Conservation (phyloP, 1,140 invertebrate species). For the Mesaphorura yosii region DNA sequence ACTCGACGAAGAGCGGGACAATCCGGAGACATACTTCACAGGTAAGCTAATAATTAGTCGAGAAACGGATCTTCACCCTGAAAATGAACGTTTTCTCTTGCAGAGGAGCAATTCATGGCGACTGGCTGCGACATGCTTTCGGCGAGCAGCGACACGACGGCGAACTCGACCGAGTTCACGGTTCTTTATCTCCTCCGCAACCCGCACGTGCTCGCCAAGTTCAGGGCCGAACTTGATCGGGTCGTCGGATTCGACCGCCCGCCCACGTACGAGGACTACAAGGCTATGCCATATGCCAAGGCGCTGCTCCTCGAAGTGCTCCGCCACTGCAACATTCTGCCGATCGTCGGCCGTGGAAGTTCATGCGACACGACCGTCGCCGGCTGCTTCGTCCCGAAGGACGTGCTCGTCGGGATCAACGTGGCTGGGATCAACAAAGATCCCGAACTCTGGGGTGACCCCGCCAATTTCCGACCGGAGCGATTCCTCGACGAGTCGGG, state of each 20-base stretch:
- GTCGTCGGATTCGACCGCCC: background rate
- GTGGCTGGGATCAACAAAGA: conserved; percentile 35
- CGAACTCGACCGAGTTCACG: background rate
- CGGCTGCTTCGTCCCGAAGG: conserved; percentile 5
- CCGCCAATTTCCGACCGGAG: conserved; percentile 38
- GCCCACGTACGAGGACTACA: conserved; percentile 11
- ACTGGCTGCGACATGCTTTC: conserved; percentile 2
- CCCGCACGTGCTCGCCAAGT: background rate
- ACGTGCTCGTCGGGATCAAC: background rate
- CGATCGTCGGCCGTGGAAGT: background rate
- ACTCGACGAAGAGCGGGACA: background rate
- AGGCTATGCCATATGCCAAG: conserved; percentile 9
- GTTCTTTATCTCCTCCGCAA: background rate
- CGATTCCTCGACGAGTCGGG: conserved; percentile 35
- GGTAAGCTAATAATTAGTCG: too few species aligned
- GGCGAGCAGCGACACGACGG: conserved; percentile 2
- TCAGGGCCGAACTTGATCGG: background rate
- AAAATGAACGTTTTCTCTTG: too few species aligned
- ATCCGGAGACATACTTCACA: background rate
- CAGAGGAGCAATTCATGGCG: conserved; percentile 1
- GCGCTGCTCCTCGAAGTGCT: conserved; percentile 5
- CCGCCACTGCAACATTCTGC: too few species aligned
- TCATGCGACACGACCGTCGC: background rate
- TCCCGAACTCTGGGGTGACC: conserved; percentile 37
- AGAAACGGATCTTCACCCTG: background rate